Percentiles rank a stretch among this genome's conserved stretches.
Evolutionary conservation across 2,113 vertebrate species (phyloP).

Genomic region (Aplodontia rufa): DNA sequence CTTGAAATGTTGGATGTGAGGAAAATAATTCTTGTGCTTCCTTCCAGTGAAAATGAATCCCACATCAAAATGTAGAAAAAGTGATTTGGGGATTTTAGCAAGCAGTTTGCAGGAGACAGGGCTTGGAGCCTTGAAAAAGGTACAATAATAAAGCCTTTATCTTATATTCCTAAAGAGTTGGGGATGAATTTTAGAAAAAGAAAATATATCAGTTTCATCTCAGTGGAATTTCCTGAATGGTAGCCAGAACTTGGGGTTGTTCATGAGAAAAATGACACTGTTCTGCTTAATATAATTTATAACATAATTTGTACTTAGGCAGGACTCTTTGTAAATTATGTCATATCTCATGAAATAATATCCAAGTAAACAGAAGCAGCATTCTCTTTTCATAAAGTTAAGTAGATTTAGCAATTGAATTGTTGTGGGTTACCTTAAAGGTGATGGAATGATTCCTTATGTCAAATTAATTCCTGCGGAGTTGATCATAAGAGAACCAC

Average conservation of each 20-base stretch:
- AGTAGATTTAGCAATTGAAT: not conserved
- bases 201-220: not conserved
- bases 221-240: not conserved
- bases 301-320: not conserved
- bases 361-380: not conserved
- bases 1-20: not conserved
- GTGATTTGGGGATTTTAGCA: not conserved
- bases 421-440: not conserved
- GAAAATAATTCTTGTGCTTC: not conserved
- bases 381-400: not conserved
- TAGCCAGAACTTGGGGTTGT: not conserved
- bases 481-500: not conserved
- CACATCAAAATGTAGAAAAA: not conserved
- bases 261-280: not conserved
- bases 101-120: not conserved
- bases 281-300: not conserved
- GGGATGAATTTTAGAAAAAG: not conserved
- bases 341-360: not conserved
- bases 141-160: not conserved
- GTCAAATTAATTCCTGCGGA: not conserved
- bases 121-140: not conserved
- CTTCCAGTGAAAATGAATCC: not conserved
- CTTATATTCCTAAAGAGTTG: not conserved
- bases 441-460: not conserved
- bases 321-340: not conserved